Percentiles rank a stretch among this genome's conserved stretches.
Evolutionary conservation across 2,888 invertebrate species (phyloP).

Genomic region (Tenthredo distinguenda): DNA sequence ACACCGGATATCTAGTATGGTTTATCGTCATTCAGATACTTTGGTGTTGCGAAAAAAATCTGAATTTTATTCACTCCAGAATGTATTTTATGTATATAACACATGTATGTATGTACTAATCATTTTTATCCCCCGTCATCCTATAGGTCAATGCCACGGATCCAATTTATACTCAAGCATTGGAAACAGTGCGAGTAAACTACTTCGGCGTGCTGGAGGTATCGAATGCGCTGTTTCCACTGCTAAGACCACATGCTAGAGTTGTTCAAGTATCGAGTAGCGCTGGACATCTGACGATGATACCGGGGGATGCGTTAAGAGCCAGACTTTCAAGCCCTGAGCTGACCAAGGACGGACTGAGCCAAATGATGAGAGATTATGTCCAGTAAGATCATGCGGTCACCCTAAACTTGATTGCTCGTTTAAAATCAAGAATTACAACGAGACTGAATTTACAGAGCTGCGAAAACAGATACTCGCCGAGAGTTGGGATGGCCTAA

Average conservation of each 20-base stretch:
- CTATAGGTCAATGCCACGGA: conserved; percentile 80
- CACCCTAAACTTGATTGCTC: not conserved
- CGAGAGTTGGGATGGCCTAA: conserved; percentile 82
- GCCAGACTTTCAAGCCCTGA: conserved; percentile 80
- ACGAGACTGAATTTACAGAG: conserved; percentile 53
- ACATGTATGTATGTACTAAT: no score
- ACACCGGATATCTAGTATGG: not conserved
- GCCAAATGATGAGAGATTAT: conserved; percentile 84
- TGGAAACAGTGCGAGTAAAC: conserved; percentile 85
- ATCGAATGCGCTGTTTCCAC: conserved; percentile 86
- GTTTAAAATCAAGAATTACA: not conserved
- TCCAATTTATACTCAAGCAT: conserved; percentile 85
- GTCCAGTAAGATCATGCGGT: conserved; percentile 78
- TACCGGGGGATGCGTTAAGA: conserved; percentile 81
- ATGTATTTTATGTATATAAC: no score
- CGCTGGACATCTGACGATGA: conserved; percentile 82
- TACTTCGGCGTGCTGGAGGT: conserved; percentile 84
- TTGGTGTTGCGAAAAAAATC: no score
- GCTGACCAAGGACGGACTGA: conserved; percentile 83
- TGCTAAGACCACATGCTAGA: conserved; percentile 85
- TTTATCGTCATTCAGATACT: no score
- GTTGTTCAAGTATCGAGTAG: conserved; percentile 89
- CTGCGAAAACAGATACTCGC: conserved; percentile 61
- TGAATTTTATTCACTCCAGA: no score
- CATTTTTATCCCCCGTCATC: not conserved